Percentiles rank a stretch among this genome's conserved stretches.
Evolutionary conservation across 2,113 vertebrate genomes (phyloP).

Genomic region (Callipepla squamata): DNA sequence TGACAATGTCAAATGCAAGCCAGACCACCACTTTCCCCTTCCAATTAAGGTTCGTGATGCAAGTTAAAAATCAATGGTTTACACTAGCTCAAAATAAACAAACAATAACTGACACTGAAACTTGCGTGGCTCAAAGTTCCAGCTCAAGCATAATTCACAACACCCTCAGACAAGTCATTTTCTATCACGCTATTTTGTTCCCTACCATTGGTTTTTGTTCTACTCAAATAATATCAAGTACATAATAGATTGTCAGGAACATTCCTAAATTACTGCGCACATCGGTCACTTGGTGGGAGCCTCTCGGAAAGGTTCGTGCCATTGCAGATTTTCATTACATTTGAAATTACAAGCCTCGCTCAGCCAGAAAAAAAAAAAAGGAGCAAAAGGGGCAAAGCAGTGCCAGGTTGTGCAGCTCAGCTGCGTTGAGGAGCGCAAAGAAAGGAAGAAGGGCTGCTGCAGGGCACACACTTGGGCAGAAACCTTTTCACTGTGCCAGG

Average conservation of each 20-base stretch:
- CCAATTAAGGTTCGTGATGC: neutral
- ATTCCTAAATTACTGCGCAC: neutral
- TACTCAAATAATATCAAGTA: neutral
- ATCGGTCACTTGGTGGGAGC: neutral
- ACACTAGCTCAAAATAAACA: neutral
- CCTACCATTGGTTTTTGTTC: neutral
- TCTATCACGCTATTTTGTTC: neutral
- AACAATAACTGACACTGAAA: neutral
- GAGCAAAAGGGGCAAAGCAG: neutral
- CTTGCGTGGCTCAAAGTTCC: neutral
- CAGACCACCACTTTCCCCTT: neutral
- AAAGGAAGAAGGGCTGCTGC: neutral
- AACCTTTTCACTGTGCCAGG: neutral
- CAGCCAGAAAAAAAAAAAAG: neutral
- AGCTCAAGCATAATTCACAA: neutral
- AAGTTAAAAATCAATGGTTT: neutral
- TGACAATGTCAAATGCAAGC: neutral
- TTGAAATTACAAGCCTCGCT: neutral
- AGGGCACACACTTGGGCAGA: fast-evolving
- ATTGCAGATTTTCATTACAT: neutral
- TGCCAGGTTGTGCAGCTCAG: neutral
- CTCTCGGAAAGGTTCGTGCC: neutral
- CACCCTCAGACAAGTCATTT: neutral
- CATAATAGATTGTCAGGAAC: neutral
- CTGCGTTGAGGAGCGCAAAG: fast-evolving